These are phyloP conservation scores for Timandra comae DNA, from an alignment of 2,888 invertebrate genomes.

Conservation along the genomic window DNA sequence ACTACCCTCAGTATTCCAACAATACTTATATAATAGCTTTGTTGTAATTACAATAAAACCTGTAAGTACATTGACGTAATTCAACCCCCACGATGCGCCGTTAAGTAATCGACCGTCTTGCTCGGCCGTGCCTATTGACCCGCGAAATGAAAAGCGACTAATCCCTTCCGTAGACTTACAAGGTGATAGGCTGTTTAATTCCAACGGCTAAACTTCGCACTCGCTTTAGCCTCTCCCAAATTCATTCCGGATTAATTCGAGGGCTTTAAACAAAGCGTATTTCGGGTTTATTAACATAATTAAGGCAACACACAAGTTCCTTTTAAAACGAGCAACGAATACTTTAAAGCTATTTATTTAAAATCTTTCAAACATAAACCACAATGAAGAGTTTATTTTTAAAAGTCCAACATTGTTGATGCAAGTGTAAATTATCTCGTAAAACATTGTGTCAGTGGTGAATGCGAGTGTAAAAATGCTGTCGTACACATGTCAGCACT, in stretches of 20 bases:
- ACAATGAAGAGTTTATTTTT: neutral
- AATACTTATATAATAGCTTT: too few relatives aligned
- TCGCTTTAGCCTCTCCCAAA: constrained; percentile 22
- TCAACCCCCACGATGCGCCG: constrained; percentile 20
- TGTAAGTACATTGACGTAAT: constrained; percentile 10
- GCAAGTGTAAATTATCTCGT: too few relatives aligned
- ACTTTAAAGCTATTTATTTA: constrained; percentile 7
- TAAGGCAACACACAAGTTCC: constrained; percentile 18
- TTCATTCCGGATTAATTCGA: constrained; percentile 30
- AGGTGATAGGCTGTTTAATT: constrained; percentile 54
- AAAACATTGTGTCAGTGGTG: constrained; percentile 27
- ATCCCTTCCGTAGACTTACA: constrained; percentile 36
- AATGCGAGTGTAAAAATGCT: constrained; percentile 32
- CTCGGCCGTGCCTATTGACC: constrained; percentile 33
- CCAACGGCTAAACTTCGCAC: constrained; percentile 32
- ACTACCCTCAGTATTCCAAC: too few relatives aligned
- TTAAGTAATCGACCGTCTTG: constrained; percentile 28
- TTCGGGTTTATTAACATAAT: constrained; percentile 25
- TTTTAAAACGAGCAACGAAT: constrained; percentile 13
- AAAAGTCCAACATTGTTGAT: constrained; percentile 7
- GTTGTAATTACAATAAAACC: neutral
- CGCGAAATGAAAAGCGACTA: constrained; percentile 53
- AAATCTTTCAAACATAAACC: neutral
- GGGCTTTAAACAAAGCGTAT: constrained; percentile 26
- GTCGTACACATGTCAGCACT: constrained; percentile 38